Conservation (phyloP, 2,113 vertebrate genomes). For the Paramisgurnus dabryanus region DNA sequence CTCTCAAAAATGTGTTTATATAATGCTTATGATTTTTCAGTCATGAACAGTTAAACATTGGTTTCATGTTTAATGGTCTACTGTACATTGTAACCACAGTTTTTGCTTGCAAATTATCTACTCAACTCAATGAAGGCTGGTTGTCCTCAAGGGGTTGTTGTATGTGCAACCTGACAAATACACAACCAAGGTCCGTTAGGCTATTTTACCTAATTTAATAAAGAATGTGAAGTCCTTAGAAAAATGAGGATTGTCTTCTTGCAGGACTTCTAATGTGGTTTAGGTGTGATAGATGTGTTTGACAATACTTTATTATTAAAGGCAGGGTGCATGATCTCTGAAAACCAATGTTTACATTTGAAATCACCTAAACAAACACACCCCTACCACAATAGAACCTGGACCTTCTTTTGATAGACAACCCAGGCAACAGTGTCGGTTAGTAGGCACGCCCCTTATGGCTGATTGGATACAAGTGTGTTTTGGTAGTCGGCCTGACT, state of each 20-base stretch:
- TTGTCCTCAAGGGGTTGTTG: background rate
- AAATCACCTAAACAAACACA: too few species aligned
- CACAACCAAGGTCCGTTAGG: slow-evolving; percentile 2
- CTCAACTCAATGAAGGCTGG: background rate
- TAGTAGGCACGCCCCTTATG: too few species aligned
- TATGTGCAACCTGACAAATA: background rate
- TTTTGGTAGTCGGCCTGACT: too few species aligned
- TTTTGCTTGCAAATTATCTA: slow-evolving; percentile 25
- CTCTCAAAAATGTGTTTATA: background rate
- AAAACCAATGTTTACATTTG: too few species aligned
- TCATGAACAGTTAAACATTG: too few species aligned
- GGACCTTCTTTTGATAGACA: too few species aligned
- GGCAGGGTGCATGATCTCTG: too few species aligned
- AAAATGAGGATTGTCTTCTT: background rate
- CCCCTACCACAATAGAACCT: too few species aligned
- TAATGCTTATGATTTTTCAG: too few species aligned
- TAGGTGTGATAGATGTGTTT: slow-evolving; percentile 5
- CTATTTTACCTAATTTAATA: slow-evolving; percentile 16
- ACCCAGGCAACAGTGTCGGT: too few species aligned
- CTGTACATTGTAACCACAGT: background rate
- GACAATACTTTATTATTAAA: background rate
- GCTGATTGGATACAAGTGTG: too few species aligned
- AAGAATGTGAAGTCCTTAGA: slow-evolving; percentile 11
- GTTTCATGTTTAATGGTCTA: too few species aligned
- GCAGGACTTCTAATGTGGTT: slow-evolving; percentile 6